Evolutionary conservation across 2,888 invertebrate genomes (phyloP).

Genomic region (Standfussiana lucernea): DNA sequence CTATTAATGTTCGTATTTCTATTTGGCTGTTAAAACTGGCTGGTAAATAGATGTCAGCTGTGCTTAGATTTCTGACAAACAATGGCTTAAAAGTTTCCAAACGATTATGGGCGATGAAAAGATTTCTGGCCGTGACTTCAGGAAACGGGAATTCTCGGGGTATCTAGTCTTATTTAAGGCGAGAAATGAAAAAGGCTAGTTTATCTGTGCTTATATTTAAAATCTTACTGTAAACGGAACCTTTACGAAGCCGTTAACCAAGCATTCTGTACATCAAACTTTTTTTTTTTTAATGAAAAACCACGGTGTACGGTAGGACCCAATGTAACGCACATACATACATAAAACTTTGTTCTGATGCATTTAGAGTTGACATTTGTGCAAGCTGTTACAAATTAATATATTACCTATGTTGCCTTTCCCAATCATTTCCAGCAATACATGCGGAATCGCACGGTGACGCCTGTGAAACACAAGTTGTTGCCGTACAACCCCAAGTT

Average conservation of each 20-base stretch:
- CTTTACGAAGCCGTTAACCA: too few species aligned
- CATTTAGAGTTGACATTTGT: background rate
- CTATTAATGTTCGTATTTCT: conserved; percentile 78
- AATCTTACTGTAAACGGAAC: too few species aligned
- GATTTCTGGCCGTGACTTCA: background rate
- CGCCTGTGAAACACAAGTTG: conserved; percentile 78
- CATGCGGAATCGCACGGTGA: conserved; percentile 73
- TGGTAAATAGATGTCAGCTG: background rate
- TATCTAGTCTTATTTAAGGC: background rate
- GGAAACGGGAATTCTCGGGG: background rate
- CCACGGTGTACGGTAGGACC: background rate
- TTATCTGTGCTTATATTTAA: background rate
- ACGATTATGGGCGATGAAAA: background rate
- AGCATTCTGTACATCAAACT: too few species aligned
- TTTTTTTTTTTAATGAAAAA: background rate
- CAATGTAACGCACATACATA: background rate
- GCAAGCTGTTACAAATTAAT: background rate
- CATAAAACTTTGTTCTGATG: background rate
- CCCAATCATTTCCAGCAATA: conserved; percentile 74
- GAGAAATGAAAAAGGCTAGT: background rate
- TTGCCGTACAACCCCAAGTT: conserved; percentile 80
- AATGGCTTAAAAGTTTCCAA: background rate
- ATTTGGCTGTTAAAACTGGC: background rate
- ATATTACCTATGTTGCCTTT: background rate
- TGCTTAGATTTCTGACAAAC: background rate